Evolutionary conservation across 2,797 vertebrate species (phyloP).

Genomic region (Moxostoma hubbsi): DNA sequence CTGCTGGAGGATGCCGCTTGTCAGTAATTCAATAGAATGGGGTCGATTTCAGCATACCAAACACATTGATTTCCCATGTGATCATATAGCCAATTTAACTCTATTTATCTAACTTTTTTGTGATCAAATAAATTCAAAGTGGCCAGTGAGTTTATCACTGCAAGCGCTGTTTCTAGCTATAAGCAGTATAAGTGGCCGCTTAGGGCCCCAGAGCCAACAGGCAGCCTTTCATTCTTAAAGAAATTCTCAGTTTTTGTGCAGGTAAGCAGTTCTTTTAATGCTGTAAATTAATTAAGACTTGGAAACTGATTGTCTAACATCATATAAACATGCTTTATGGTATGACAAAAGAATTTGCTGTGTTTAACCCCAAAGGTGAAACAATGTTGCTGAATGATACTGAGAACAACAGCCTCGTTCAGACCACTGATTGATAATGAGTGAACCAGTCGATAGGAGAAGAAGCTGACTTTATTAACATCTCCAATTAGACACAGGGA

Average conservation of each 20-base stretch:
- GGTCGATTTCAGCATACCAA: no score
- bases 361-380: neutral
- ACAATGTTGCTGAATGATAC: slow-evolving; percentile 51
- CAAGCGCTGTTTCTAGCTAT: no score
- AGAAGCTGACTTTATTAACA: slow-evolving; percentile 70
- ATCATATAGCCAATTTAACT: no score
- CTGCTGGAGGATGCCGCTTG: no score
- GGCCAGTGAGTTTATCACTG: no score
- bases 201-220: no score
- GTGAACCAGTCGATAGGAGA: slow-evolving; percentile 64
- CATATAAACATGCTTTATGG: neutral
- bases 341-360: neutral
- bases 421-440: slow-evolving; percentile 63
- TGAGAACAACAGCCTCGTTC: slow-evolving; percentile 57
- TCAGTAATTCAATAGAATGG: no score
- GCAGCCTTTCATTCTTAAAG: neutral
- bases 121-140: no score
- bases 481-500: slow-evolving; percentile 61
- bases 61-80: no score
- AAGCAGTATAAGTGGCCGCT: no score
- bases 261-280: neutral
- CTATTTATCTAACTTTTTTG: no score
- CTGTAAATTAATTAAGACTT: neutral
- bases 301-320: neutral
- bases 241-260: neutral